Conservation (phyloP, 2,888 invertebrate genomes). For the Nomada ruficornis region DNA sequence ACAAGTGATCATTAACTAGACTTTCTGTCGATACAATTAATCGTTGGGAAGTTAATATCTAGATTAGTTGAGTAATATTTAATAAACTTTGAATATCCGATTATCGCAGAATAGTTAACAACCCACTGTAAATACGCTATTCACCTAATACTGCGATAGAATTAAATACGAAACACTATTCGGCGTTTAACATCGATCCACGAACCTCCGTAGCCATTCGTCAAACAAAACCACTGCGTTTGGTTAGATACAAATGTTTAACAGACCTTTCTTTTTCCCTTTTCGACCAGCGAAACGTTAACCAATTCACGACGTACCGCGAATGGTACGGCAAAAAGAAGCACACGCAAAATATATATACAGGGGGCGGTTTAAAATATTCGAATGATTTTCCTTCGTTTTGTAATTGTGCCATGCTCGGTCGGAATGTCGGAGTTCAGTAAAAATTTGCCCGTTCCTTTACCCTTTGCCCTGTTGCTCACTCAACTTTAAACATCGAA, state of each 20-base stretch:
- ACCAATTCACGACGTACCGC: constrained; percentile 6
- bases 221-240: not conserved
- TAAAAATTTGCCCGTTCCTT: constrained; percentile 42
- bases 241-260: not conserved
- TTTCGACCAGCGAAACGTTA: constrained; percentile 20
- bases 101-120: no score
- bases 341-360: no score
- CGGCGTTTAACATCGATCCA: no score
- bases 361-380: constrained; percentile 36
- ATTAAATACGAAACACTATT: no score
- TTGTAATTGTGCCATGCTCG: constrained; percentile 32
- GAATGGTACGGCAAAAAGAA: not conserved
- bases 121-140: no score
- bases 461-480: constrained; percentile 40
- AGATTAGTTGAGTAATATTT: no score
- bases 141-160: no score
- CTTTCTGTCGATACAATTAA: no score
- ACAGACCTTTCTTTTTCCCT: not conserved
- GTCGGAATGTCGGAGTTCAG: constrained; percentile 33
- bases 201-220: no score
- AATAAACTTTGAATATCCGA: no score
- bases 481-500: constrained; percentile 53
- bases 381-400: constrained; percentile 36
- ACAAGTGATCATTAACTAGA: no score
- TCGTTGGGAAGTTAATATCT: no score